Conservation (phyloP, 2,797 vertebrate species). For the Leptodactylus fallax region DNA sequence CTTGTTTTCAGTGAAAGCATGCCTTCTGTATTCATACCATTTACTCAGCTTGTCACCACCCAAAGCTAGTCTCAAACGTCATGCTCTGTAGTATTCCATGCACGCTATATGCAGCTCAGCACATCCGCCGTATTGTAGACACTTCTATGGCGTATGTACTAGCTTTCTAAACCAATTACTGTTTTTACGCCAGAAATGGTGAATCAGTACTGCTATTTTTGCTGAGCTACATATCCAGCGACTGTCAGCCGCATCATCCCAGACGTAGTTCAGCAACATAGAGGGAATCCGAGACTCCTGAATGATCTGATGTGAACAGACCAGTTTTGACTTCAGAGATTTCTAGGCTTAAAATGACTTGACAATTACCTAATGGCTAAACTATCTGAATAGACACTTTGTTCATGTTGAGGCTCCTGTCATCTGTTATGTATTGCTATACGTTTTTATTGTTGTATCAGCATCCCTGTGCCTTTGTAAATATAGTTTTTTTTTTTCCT, state of each 20-base stretch:
- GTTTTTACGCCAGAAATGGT: neutral
- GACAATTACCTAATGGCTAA: neutral
- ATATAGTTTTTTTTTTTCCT: constrained; percentile 31
- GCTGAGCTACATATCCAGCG: neutral
- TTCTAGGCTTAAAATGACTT: neutral
- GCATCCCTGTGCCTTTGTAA: constrained; percentile 57
- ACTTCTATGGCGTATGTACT: neutral
- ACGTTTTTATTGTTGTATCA: constrained; percentile 32
- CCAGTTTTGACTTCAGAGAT: too few relatives aligned
- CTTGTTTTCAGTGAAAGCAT: constrained; percentile 86
- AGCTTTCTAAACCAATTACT: constrained; percentile 7
- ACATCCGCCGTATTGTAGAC: neutral
- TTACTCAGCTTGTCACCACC: constrained; percentile 60
- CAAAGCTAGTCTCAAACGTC: neutral
- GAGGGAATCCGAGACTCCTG: neutral
- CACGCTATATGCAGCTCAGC: constrained; percentile 24
- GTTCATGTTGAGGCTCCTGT: constrained; percentile 13
- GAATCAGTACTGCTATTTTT: neutral
- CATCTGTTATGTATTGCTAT: neutral
- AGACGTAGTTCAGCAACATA: neutral
- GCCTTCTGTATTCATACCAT: constrained; percentile 76
- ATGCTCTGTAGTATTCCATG: neutral
- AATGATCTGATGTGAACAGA: neutral
- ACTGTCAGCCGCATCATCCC: neutral
- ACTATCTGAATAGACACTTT: neutral